Evolutionary conservation across 2,113 vertebrate species (phyloP), one percentile per base, ranked within the genome.

Genomic region (Misgurnus anguillicaudatus): DNA sequence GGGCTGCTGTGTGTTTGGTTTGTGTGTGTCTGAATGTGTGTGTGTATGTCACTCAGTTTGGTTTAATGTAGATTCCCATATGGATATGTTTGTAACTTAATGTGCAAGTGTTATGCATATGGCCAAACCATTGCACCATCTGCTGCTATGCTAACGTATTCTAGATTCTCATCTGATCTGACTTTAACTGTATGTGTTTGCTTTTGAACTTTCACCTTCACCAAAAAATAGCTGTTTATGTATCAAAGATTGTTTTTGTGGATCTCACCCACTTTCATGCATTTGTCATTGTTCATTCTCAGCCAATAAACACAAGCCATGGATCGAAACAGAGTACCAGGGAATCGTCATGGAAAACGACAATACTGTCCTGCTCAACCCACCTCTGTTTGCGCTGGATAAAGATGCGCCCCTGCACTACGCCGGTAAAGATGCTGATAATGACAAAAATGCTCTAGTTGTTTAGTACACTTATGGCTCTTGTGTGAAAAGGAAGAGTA

Each of bases 261-360:
- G 87, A 86, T 89, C 90, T 87, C 82, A 79, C 77, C 9, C 47
- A 82, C 72, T 73, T 45, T 53, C 82, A 74, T 85, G 63, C 66
- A 86, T 79, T 85, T 82, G 68, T 39, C 14, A 68, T 65, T 14
- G 47, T 65, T 82, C 76, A 82, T 83, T 87, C 81, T 84, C 90
- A 99, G 97, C 96, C 87, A 99, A 99, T 93, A 98, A 98, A 90
- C 98, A 99, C 92, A 99, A 99, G 88, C 97, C 98, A 85, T 99
- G 98, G 98, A 98, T 99, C 45, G 98, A 99, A 88, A 96, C 97
- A 0, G 96, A 98, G 85, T 99, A 99, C 87, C 97, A 99, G 88
- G 98, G 98, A 84, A 99, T 99, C 14, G 92, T 99, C 80, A 99
- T 98, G 97, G 98, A 99, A 93, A 99, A 99, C 0, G 98, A 99